Base-by-base conservation (phyloP, 92 coral and sea anemone species). In the Palythoa caribaeorum region DNA sequence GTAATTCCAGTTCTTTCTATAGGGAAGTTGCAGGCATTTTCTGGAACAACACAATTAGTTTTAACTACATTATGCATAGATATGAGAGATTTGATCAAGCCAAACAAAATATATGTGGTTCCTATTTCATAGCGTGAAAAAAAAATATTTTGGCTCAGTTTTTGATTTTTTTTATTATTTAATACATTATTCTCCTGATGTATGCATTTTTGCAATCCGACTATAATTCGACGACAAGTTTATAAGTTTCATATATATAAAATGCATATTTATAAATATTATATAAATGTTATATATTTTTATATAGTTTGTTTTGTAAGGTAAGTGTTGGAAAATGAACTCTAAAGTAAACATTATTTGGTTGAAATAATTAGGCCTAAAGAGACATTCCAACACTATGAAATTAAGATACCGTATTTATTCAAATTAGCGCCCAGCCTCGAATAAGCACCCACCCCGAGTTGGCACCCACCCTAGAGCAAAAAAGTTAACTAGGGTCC, bases 1-100 rank as follows among this genome's bases (percentile, higher is more conserved):
- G 53, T 73, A 73, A 73, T 73, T 73, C 77, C 77, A 73, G 74
- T 70, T 70, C 74, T 70, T 70, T 73, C 77, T 73, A 73, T 73
- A 73, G 77, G 77, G 77, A 39, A 73, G 77, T 39, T 73, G 54
- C 28, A 73, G 77, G 53, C 28, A 73, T 73, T 73, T 73, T 73
- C 77, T 73, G 28, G 77, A 73, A 73, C 77, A 39, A 73, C 77
- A 73, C 77, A 73, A 39, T 73, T 73, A 39, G 54, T 39, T 39
- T 73, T 73, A 70, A 70, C 74, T 73, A 73, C 54, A 39, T 73
- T 73, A 73, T 73, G 54, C 77, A 73, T 39, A 73, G 77, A 73
- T 73, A 39, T 38, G 53, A 38, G 28, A 73, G 77, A 73, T 73
- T 73, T 73, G 53, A 40, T 73, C 54, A 39, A 39, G 77, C 77